Conservation (phyloP, 1,140 invertebrate species). For the Trigoniulus corallinus region DNA sequence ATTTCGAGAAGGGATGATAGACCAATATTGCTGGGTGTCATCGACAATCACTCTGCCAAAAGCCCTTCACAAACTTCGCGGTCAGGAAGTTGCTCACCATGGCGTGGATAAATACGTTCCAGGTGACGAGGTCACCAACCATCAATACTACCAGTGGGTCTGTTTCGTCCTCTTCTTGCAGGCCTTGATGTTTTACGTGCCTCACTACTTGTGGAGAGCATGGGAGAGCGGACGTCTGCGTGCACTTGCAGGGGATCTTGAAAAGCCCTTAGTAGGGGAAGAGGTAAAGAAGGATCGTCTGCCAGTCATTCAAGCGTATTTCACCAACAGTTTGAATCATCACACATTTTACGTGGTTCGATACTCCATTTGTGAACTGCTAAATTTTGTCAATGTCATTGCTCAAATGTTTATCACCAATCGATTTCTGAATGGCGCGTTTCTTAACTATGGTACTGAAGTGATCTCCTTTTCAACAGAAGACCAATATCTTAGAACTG, state of each 20-base stretch:
- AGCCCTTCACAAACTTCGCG: constrained; percentile 13
- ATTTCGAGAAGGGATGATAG: constrained; percentile 15
- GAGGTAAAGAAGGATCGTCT: not conserved
- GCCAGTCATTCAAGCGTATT: constrained; percentile 54
- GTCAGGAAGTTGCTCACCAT: constrained; percentile 18
- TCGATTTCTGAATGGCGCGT: constrained; percentile 21
- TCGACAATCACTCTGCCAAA: constrained; percentile 45
- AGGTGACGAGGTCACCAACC: constrained; percentile 19
- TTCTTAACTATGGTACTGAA: constrained; percentile 57
- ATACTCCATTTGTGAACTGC: constrained; percentile 46
- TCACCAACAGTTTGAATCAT: constrained; percentile 53
- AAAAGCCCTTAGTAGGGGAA: constrained; percentile 11
- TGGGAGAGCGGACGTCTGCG: constrained; percentile 22
- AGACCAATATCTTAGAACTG: constrained; percentile 59
- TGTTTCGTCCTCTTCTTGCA: constrained; percentile 53
- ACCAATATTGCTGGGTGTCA: constrained; percentile 59
- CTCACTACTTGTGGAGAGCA: constrained; percentile 52
- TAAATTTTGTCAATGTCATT: constrained; percentile 24
- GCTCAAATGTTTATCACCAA: constrained; percentile 23
- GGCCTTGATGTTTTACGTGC: constrained; percentile 29
- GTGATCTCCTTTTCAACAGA: constrained; percentile 57
- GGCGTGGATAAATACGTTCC: constrained; percentile 16
- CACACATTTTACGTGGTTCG: constrained; percentile 76
- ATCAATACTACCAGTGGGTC: constrained; percentile 30
- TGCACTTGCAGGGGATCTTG: constrained; percentile 18